phyloP scores from a whole-genome alignment of 2,888 invertebrate genomes.

The Ectemnius continuus region DNA sequence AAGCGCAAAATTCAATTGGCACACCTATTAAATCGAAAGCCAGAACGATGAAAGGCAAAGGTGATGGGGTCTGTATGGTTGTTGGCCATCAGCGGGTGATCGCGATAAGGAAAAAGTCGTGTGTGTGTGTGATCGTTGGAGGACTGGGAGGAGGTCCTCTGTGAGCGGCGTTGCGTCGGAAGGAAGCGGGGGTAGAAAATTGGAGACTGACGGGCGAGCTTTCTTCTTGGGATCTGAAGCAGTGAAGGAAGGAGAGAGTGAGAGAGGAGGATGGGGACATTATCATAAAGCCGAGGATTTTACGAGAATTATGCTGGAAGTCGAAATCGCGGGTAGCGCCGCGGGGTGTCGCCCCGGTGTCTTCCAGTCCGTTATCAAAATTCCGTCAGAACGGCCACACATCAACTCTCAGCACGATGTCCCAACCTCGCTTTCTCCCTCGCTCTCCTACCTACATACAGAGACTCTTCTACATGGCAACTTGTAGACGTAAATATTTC shows the following conservation, averaged over 20 bases:
- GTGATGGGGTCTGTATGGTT: conserved; percentile 13
- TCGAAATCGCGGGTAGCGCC: conserved; percentile 65
- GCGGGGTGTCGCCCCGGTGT: conserved; percentile 62
- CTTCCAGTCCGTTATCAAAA: conserved; percentile 74
- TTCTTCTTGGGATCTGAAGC: conserved; percentile 20
- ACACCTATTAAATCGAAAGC: conserved; percentile 30
- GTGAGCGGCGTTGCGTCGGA: background rate
- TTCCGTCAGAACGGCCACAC: conserved; percentile 73
- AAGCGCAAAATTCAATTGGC: background rate
- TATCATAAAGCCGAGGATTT: conserved; percentile 74
- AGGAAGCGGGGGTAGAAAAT: conserved; percentile 42
- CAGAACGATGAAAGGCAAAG: conserved; percentile 11
- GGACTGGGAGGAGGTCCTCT: background rate
- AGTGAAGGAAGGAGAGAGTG: conserved; percentile 6
- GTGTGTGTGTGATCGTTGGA: conserved; percentile 41
- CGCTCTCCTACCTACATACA: background rate
- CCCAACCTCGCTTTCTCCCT: background rate
- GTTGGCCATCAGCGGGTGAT: conserved; percentile 35
- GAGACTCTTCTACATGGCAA: too few relatives aligned
- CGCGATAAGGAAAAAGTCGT: conserved; percentile 58
- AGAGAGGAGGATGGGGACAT: conserved; percentile 64
- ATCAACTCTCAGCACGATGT: conserved; percentile 56
- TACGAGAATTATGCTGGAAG: conserved; percentile 72
- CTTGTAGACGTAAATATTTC: background rate
- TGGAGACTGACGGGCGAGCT: conserved; percentile 41